Conservation (phyloP, 1,140 invertebrate species). For the Limonius californicus region DNA sequence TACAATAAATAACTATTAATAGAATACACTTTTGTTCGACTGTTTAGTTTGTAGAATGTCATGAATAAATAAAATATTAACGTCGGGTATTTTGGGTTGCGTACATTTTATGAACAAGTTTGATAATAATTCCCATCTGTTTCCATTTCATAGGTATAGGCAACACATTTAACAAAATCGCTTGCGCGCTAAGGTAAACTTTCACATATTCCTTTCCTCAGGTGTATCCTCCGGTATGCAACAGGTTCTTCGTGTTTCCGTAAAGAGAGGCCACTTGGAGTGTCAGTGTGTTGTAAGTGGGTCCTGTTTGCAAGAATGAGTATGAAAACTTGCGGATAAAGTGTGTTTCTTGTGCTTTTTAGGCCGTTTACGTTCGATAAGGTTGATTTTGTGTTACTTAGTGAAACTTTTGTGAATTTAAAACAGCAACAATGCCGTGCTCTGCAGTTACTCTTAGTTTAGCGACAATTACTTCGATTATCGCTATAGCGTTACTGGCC, state of each 20-base stretch:
- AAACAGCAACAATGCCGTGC: conserved; percentile 70
- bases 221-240: conserved; percentile 23
- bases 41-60: no score
- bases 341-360: conserved; percentile 4
- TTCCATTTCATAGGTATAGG: no score
- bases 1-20: no score
- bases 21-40: no score
- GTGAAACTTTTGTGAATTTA: conserved; percentile 3
- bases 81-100: no score
- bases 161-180: not conserved
- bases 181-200: conserved; percentile 3
- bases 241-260: conserved; percentile 30
- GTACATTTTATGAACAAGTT: no score
- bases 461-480: conserved; percentile 89
- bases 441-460: conserved; percentile 90
- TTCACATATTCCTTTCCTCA: conserved; percentile 19
- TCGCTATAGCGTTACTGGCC: conserved; percentile 83
- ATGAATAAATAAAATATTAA: no score
- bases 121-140: no score
- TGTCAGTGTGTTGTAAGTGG: conserved; percentile 14
- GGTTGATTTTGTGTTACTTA: conserved; percentile 14
- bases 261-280: conserved; percentile 21
- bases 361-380: not conserved
- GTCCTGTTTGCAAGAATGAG: conserved; percentile 17
- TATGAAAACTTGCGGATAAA: conserved; percentile 19